Base-by-base conservation (phyloP, 2,113 vertebrate species). In the Hiodon tergisus region DNA sequence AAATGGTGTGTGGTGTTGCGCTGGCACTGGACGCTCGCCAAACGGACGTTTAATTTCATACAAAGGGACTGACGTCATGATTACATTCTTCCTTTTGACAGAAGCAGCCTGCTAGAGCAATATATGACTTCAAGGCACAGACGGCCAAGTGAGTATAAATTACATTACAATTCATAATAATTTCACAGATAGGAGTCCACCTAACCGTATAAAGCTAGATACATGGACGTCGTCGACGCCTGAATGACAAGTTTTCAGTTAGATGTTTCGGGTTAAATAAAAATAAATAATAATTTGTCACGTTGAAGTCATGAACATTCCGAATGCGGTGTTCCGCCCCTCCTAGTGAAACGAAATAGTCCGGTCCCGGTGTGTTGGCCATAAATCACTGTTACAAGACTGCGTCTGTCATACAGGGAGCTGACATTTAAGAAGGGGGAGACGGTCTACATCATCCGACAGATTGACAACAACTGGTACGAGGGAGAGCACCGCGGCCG, bases 71-170 rank as follows among this genome's bases (percentile, higher is more conserved):
- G 6, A 68, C 7, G 66, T 75, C 54, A 54, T 74, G 14, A 16
- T 16, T 63, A 88, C 90, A 61, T 91, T 86, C 87, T 89, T 88
- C 90, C 87, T 93, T 17, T 85, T 89, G 81, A 91, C 93, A 98
- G 96, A 98, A 95, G 89, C 85, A 98, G 86, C 94, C 94, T 83
- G 96, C 96, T 79, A 94, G 91, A 92, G 97, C 97, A 85, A 93
- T 99, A 81, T 99, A 98, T 81, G 97, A 99, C 88, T 99, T 99
- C 91, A 98, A 98, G 89, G 97, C 97, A 88, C 96, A 99, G 85
- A 93, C 96, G 17, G 88, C 95, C 84, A 99, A 99, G 97, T 99
- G 93, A 98, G 97, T 97, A 90, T 72, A 67, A 68, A 70, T 7
- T 31, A 13, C 8, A 69, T 69, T 54, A 17, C 52, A 69, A 4